These are phyloP conservation scores for Polyommatus iphigenia DNA, from an alignment of 2,888 invertebrate genomes.

Conservation along the genomic window DNA sequence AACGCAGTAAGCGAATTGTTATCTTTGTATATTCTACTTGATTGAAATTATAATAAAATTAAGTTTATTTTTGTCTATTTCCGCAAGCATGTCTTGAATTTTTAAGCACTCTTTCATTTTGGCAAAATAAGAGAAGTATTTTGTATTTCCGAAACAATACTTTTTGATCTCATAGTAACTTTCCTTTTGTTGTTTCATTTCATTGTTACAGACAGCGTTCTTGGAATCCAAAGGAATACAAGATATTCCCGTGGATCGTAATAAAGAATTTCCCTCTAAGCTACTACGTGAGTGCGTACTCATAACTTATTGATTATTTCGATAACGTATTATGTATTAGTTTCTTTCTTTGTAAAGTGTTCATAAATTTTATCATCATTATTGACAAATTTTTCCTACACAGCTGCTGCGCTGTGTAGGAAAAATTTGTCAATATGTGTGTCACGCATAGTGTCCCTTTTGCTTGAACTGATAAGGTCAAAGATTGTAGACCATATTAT, in stretches of 20 bases:
- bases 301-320: neutral
- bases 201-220: slow-evolving; percentile 8
- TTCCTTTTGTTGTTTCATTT: slow-evolving; percentile 3
- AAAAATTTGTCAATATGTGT: no score
- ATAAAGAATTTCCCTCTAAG: neutral
- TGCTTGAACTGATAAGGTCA: no score
- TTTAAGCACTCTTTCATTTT: no score
- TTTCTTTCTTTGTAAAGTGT: neutral
- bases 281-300: neutral
- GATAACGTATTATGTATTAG: neutral
- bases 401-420: no score
- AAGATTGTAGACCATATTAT: no score
- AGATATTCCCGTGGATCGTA: neutral
- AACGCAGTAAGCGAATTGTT: neutral
- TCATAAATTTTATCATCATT: no score
- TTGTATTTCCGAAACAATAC: neutral
- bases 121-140: neutral
- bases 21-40: no score
- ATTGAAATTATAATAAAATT: no score
- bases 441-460: no score
- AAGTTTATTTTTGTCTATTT: no score
- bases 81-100: no score
- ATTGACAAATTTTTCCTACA: no score
- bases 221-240: slow-evolving; percentile 10
- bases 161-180: neutral